Evolutionary conservation across 2,888 invertebrate genomes (phyloP), one percentile per base, ranked within the genome.

Genomic region (Polydesmus complanatus): DNA sequence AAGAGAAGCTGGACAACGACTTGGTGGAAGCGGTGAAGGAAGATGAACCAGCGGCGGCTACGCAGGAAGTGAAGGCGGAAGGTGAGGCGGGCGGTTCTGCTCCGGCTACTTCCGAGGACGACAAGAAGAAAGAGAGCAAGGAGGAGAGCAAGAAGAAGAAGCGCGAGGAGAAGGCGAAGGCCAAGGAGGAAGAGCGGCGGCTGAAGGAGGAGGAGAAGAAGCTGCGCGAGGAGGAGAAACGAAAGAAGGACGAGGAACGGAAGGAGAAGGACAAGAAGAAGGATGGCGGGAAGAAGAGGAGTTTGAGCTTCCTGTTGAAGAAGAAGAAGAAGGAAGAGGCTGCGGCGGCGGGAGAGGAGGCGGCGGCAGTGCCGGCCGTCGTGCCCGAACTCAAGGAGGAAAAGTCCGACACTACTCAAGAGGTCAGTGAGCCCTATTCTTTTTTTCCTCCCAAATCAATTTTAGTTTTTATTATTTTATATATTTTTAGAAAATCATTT

Each of bases 141-240:
- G 51, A 8, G 3, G 37, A 55, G 26, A 27, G 37, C 37, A 55
- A 55, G 56, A 61, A 57, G 37, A 22, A 51, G 52, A 52, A 61
- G 50, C 21, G 47, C 22, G 61, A 57, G 26, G 51, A 57, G 61
- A 57, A 57, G 14, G 56, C 51, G 8, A 51, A 51, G 25, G 14
- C 21, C 3, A 56, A 57, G 57, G 57, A 61, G 37, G 61, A 61
- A 47, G 56, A 61, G 52, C 23, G 53, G 50, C 26, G 52, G 47
- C 51, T 49, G 51, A 57, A 61, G 51, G 57, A 61, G 51, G 57
- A 61, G 26, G 52, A 61, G 47, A 50, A 56, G 56, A 52, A 56
- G 48, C 26, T 37, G n/a, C 51, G 57, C 56, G 55, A 61, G 25
- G 61, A 61, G 23, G 61, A 51, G 11, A 25, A 5, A 51, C 19